Conservation (phyloP, 2,113 vertebrate genomes). For the Cranoglanis bouderius region DNA sequence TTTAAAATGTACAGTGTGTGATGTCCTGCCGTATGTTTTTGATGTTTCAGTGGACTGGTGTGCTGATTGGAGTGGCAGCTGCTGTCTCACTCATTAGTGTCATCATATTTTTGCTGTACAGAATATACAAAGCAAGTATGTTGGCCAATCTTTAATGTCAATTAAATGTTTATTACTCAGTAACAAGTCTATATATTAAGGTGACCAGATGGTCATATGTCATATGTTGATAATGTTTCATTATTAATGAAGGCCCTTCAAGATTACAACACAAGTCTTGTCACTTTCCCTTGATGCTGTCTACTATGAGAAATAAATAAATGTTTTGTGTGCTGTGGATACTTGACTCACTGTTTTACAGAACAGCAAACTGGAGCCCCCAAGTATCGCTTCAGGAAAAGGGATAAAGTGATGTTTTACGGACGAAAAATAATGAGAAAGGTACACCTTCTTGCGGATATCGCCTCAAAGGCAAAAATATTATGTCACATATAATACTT, state of each 20-base stretch:
- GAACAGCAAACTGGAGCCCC: conserved; percentile 72
- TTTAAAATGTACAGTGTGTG: neutral
- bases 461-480: neutral
- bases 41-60: conserved; percentile 76
- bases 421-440: conserved; percentile 94
- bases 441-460: conserved; percentile 63
- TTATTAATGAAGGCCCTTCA: neutral
- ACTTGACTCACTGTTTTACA: conserved; percentile 52
- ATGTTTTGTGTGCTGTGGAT: neutral
- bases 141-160: conserved; percentile 12
- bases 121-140: conserved; percentile 81
- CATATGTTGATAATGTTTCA: neutral
- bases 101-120: conserved; percentile 75
- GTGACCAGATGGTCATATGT: neutral
- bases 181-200: neutral
- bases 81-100: conserved; percentile 70
- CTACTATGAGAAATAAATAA: neutral
- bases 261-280: neutral
- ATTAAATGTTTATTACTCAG: neutral
- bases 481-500: neutral
- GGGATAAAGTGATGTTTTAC: conserved; percentile 94
- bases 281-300: neutral
- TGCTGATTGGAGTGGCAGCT: conserved; percentile 75
- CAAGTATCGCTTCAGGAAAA: conserved; percentile 89
- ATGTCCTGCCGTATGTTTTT: neutral